Evolutionary conservation across 2,888 invertebrate genomes (phyloP).

Genomic region (Troides aeacus): DNA sequence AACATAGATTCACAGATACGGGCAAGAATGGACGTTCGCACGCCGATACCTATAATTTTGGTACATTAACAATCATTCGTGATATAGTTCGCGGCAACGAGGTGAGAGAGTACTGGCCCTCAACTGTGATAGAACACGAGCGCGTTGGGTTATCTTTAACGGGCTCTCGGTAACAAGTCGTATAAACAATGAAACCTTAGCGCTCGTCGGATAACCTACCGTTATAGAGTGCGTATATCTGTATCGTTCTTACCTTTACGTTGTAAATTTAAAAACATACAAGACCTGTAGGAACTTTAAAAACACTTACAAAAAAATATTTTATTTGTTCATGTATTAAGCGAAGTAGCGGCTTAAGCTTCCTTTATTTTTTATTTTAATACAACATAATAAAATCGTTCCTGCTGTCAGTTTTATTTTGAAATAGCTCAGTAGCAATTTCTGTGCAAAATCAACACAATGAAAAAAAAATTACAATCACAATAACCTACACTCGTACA

Average conservation of each 20-base stretch:
- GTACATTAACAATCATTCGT: conserved; percentile 61
- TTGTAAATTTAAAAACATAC: not conserved
- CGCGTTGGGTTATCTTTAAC: conserved; percentile 34
- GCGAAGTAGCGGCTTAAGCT: too few species aligned
- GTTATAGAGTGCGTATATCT: not conserved
- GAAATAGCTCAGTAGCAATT: not conserved
- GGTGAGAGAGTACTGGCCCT: conserved; percentile 43
- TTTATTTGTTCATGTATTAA: too few species aligned
- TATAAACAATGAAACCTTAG: conserved; percentile 67
- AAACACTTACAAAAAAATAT: too few species aligned
- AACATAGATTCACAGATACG: conserved; percentile 12
- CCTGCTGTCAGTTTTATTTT: not conserved
- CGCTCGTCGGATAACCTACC: conserved; percentile 48
- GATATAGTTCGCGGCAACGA: conserved; percentile 48
- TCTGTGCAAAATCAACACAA: conserved; percentile 4
- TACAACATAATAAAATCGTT: too few species aligned
- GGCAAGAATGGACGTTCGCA: conserved; percentile 44
- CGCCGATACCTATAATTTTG: conserved; percentile 55
- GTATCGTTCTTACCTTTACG: not conserved
- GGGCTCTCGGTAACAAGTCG: conserved; percentile 50
- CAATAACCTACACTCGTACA: not conserved
- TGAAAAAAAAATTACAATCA: conserved; percentile 12
- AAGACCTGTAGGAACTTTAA: too few species aligned
- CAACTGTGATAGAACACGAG: conserved; percentile 33
- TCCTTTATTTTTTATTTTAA: too few species aligned